Evolutionary conservation across 2,888 invertebrate genomes (phyloP).

Genomic region (Orthosia incerta): DNA sequence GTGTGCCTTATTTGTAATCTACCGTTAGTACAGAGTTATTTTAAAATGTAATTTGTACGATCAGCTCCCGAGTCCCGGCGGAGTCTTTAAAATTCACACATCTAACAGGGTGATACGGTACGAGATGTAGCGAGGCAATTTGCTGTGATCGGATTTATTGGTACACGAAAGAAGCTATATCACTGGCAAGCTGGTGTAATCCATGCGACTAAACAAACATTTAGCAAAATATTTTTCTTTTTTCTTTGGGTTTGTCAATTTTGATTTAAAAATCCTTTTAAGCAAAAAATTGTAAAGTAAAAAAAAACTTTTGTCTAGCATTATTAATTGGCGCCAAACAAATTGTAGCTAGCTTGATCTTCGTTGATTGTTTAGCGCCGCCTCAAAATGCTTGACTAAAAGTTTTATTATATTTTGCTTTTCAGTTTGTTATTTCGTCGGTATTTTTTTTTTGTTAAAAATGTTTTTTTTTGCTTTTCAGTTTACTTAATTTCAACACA

Average conservation of each 20-base stretch:
- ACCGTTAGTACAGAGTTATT: neutral
- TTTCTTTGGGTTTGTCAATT: neutral
- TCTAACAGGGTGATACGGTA: constrained; percentile 25
- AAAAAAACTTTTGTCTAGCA: no score
- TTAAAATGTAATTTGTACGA: constrained; percentile 22
- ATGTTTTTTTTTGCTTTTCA: no score
- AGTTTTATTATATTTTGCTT: no score
- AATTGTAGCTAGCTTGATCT: no score
- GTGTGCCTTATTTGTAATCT: neutral
- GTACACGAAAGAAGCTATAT: constrained; percentile 41
- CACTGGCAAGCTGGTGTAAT: constrained; percentile 33
- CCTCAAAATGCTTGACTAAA: no score
- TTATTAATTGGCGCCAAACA: no score
- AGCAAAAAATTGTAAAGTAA: no score
- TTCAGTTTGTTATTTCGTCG: no score
- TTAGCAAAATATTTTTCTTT: constrained; percentile 3
- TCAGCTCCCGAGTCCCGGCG: constrained; percentile 27
- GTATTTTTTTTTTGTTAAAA: no score
- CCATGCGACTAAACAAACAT: constrained; percentile 23
- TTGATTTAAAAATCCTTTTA: neutral
- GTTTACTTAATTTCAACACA: no score
- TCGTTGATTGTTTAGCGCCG: no score
- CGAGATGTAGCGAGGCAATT: constrained; percentile 45
- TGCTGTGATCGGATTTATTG: constrained; percentile 56
- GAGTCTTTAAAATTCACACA: constrained; percentile 53